Percentiles rank a stretch among this genome's conserved stretches.
Evolutionary conservation across 2,797 vertebrate species (phyloP).

Genomic region (Mastacembelus armatus): DNA sequence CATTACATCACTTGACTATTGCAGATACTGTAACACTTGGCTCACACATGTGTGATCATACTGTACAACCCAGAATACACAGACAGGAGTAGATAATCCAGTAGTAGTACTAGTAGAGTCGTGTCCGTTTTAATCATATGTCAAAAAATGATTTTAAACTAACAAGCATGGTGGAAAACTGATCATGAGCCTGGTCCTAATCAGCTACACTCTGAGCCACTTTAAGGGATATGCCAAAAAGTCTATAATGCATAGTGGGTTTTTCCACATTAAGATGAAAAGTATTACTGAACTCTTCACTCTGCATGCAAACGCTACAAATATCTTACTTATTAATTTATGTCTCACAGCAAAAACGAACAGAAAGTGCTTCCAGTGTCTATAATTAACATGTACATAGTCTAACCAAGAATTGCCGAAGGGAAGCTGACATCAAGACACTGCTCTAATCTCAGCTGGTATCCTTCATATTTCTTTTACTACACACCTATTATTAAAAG

Average conservation of each 20-base stretch:
- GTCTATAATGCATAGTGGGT: too few relatives aligned
- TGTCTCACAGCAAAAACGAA: not conserved
- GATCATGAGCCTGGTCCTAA: not conserved
- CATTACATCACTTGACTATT: not conserved
- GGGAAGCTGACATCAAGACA: too few relatives aligned
- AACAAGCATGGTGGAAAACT: not conserved
- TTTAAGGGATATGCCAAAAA: too few relatives aligned
- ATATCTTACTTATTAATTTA: not conserved
- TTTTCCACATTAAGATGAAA: too few relatives aligned
- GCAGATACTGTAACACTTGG: too few relatives aligned
- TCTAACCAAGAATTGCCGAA: not conserved
- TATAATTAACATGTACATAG: not conserved
- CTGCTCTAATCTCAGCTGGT: not conserved
- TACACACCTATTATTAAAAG: conserved; percentile 5
- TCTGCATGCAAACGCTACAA: not conserved
- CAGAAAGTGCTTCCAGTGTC: not conserved
- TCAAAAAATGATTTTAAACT: too few relatives aligned
- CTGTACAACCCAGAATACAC: too few relatives aligned
- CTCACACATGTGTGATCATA: too few relatives aligned
- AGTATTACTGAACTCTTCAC: not conserved
- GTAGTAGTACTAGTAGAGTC: too few relatives aligned
- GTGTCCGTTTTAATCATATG: too few relatives aligned
- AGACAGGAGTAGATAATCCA: too few relatives aligned
- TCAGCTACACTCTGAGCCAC: not conserved
- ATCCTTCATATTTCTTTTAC: not conserved